Percentiles rank a stretch among this genome's conserved stretches.
Conservation (phyloP, 2,113 vertebrate species). For the Platanista minor region DNA sequence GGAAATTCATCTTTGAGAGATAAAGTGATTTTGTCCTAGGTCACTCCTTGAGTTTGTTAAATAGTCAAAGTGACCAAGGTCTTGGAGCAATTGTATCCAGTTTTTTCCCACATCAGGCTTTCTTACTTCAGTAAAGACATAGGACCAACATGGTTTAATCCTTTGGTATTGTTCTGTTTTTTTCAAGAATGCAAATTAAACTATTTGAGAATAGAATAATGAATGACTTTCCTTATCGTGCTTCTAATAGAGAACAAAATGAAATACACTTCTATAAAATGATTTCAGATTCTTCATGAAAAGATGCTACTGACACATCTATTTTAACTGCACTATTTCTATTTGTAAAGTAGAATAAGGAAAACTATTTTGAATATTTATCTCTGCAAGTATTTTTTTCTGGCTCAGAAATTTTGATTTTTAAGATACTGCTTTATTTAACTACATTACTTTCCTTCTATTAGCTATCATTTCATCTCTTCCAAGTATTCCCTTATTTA, state of each 20-base stretch:
- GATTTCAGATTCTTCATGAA: background rate
- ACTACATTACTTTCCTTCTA: conserved; percentile 4
- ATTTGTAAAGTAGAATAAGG: background rate
- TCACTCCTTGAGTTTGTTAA: background rate
- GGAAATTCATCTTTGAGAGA: background rate
- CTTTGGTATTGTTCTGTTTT: background rate
- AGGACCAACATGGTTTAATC: background rate
- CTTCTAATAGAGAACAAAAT: background rate
- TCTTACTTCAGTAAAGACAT: background rate
- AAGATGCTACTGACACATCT: background rate
- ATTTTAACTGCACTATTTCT: conserved; percentile 3
- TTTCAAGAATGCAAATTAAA: background rate
- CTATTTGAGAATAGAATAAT: background rate
- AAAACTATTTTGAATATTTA: background rate
- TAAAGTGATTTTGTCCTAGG: background rate
- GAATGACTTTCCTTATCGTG: background rate
- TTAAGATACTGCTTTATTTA: background rate
- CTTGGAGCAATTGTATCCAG: background rate
- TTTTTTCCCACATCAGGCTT: background rate
- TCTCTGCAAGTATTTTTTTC: background rate
- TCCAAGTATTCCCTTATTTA: background rate
- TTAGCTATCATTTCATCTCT: conserved; percentile 48
- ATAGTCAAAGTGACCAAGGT: background rate
- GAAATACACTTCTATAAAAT: background rate
- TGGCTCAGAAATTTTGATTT: background rate